phyloP scores from a whole-genome alignment of 2,797 vertebrate species.

The Chelonia mydas region DNA sequence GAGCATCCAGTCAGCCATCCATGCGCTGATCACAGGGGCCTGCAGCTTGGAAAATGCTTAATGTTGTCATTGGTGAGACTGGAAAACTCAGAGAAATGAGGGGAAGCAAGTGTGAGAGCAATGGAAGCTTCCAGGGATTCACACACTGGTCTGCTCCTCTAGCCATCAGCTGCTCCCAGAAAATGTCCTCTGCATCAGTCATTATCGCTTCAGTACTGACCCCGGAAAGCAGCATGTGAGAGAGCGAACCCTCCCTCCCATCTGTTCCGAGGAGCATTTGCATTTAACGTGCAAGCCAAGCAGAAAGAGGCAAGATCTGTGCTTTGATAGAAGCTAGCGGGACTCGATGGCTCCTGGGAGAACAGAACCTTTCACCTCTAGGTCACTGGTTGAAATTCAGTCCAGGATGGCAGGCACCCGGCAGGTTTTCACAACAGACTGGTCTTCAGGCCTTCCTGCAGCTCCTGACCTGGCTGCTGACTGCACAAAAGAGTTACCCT shows the following conservation, averaged over 20 bases:
- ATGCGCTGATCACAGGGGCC: not conserved
- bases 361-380: not conserved
- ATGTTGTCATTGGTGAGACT: not conserved
- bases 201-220: not conserved
- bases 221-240: not conserved
- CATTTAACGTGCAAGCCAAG: not conserved
- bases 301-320: not conserved
- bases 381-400: not conserved
- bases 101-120: not conserved
- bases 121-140: no score
- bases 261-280: not conserved
- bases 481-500: not conserved
- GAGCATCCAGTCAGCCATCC: not conserved
- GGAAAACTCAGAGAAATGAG: not conserved
- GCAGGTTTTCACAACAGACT: not conserved
- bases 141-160: no score
- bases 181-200: not conserved
- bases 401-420: not conserved
- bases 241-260: not conserved
- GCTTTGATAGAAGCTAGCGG: no score
- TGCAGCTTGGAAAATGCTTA: not conserved
- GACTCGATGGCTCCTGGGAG: not conserved
- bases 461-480: not conserved
- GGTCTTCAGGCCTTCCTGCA: not conserved
- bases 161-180: not conserved